Evolutionary conservation across 2,113 vertebrate species (phyloP), one percentile per base, ranked within the genome.

Genomic region (Acrocephalus kingi): DNA sequence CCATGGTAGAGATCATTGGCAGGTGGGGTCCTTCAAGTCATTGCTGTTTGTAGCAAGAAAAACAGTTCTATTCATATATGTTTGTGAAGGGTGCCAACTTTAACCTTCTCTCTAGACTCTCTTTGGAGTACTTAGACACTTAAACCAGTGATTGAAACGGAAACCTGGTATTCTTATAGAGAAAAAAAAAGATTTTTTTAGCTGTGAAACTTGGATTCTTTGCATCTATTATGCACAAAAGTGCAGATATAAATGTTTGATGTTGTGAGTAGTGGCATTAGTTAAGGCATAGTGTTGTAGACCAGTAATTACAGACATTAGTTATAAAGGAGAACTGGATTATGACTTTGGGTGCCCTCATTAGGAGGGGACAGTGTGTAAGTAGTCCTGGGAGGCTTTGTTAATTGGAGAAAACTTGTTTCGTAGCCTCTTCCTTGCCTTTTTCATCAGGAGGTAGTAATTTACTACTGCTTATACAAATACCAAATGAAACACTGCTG

Each of bases 361-460:
- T 96, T 94, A 96, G 82, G 67, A 95, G 52, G 67, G 87, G 74
- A 90, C 72, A 77, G 55, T 59, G 24, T 91, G 1, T 74, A 90
- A 93, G 58, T 75, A 67, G 76, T 93, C 86, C 77, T 87, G 15
- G 35, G 84, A 97, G 86, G 33, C 84, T 91, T 94, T 93, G 51
- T 80, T 96, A 95, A 93, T 92, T 88, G 84, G 72, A 37, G n/a
- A 75, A 89, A 78, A 82, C 83, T 56, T 92, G 86, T 93, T 84
- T 90, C 68, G 28, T 76, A 45, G 49, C 67, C 63, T 96, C 63
- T 84, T 94, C 39, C 51, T 89, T 3, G 12, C 39, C 77, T 94
- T 87, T 81, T 87, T 84, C 69, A 61, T 63, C 71, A 69, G 67
- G 68, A 84, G 66, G 37, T 66, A 31, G 54, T 88, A 66, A 87